Base-by-base conservation (phyloP, 2,888 invertebrate species). In the Pandemis heparana region DNA sequence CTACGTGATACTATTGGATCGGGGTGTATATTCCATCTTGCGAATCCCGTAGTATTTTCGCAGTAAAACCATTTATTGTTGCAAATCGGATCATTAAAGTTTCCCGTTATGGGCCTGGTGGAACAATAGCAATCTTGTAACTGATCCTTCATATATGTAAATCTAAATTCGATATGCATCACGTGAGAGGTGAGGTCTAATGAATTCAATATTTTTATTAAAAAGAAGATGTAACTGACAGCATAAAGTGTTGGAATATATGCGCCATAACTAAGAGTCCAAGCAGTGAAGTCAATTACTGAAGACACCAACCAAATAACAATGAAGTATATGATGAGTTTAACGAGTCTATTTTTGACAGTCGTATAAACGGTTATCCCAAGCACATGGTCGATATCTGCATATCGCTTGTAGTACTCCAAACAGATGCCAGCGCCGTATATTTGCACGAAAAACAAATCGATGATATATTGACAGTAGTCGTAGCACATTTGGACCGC, bases 201-300 rank as follows among this genome's bases (percentile, higher is more conserved):
- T 5, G 82, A 87, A 0, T 88, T 89, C 0, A 91, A 75, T 23
- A 91, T 89, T 84, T 92, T 92, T 48, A 91, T 85, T n/a, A 88
- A 80, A 23, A 90, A 75, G 79, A 84, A 91, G 2, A 90, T 38
- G 75, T 91, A 91, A 6, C 85, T 71, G 9, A 85, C 32, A 0
- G 84, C 79, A 76, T 85, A 89, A 0, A 82, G 53, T 0, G 80
- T 32, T 1, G 92, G 83, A 9, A 75, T 75, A 6, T 77, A 39
- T 77, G 81, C 82, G 39, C 87, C 90, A 60, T 81, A 87, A 39
- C 78, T 82, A 1, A 85, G 5, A 5, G 71, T 67, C 92, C 92
- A 92, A 1, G 88, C 85, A 18, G 71, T 75, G 51, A 82, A 87
- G 77, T 92, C 92, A 14, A 81, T 80, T 2, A 76, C 14, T 5